Evolutionary conservation across 1,140 invertebrate genomes (phyloP), one percentile per base, ranked within the genome.

Genomic region (Hermetia illucens): DNA sequence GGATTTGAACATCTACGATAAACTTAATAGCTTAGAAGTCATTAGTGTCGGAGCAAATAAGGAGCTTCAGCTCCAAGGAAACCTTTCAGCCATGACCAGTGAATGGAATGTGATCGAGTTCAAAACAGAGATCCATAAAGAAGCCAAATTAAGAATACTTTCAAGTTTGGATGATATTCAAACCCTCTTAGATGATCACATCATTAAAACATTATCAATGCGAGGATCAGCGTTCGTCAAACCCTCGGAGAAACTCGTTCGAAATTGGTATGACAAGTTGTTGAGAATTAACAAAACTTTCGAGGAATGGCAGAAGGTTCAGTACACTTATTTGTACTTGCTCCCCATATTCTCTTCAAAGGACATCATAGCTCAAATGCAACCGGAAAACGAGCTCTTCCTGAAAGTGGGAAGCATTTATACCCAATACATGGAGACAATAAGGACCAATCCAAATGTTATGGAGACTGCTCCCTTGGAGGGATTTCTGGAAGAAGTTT

Each of bases 341-440:
- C 65, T 93, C 44, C 88, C 88, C 1, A 90, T 95, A 48, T 95
- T 95, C 62, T 85, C 83, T 3, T 92, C 88, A 1, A 85, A 88
- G 53, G 89, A 95, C 53, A 94, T 95, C 44, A 78, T 89, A 22
- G 76, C 78, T 1, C 90, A 95, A 65, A 86, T 97, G 76, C 90
- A 89, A 0, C 80, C 89, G 53, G 91, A 95, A 64, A 85, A 80
- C 8, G 64, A 70, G 8, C 60, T 88, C 37, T 92, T 89, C 58
- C 55, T 66, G 41, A 72, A 79, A 53, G 79, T 89, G 0, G 76
- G 85, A 55, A 62, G 65, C 47, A 85, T 76, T 22, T 94, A 89
- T 66, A 72, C 74, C 22, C 68, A 74, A 32, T 77, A 89, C 35
- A 91, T 93, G 81, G 71, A 42, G 3, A 59, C 69, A 21, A 77